Base-by-base conservation (phyloP, 2,888 invertebrate species). In the Amiota communis region DNA sequence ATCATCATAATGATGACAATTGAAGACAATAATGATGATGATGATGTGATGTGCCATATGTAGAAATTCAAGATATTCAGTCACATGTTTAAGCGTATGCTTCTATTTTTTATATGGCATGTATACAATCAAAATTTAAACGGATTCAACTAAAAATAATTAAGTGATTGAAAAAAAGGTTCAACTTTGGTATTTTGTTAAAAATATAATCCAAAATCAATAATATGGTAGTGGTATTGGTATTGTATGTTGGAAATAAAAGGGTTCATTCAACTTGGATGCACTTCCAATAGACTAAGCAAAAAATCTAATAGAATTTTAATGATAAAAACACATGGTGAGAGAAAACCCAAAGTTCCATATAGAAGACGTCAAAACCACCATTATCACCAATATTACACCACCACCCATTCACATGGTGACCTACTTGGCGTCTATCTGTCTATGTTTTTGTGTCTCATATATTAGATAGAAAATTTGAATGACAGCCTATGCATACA, bases 381-480 rank as follows among this genome's bases (percentile, higher is more conserved):
- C 4, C 53, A 51, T 51, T 12, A 51, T 13, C 51, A 23, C 4
- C 23, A 23, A 2, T 3, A 23, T 23, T n/a, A 53, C 53, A 53
- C 15, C 53, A 65, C 48, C 48, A 15, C 8, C 65, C 11, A 48
- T 15, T 17, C 17, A 49, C 8, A 10, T 65, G 15, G 15, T 65
- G 65, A 65, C 65, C 65, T 65, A 65, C 65, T 65, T 65, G 59
- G 59, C 59, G 59, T 15, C 59, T 20, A 20, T 10, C 17, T 59
- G 65, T 17, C 65, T 65, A 49, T 36, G 17, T 36, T 13, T 20
- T 17, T 4, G 20, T 15, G n/a, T 9, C 36, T 63, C 6, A 36
- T 36, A 36, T 36, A 51, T 11, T 23, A 20, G 36, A 20, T 15
- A 15, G 4, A n/a, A 48, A n/a, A 13, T 65, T 49, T 65, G 63